phyloP scores from a whole-genome alignment of 1,140 invertebrate genomes.

The Drosophila subpulchrella region DNA sequence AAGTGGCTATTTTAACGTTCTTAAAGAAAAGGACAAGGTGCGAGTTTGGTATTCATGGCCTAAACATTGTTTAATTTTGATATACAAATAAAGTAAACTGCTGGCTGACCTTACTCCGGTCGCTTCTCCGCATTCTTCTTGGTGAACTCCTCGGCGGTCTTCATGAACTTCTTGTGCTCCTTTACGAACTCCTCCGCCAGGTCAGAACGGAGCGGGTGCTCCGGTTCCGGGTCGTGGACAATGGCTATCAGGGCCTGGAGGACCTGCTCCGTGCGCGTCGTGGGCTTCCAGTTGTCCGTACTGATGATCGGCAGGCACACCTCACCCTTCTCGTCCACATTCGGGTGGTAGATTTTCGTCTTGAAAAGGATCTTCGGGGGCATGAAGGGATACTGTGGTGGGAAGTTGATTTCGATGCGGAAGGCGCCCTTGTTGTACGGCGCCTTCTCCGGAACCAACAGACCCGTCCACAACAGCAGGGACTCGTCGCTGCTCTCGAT shows the following conservation, averaged over 20 bases:
- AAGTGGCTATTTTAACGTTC: no score
- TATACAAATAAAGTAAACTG: conserved; percentile 15
- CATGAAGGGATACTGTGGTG: conserved; percentile 99
- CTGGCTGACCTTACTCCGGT: conserved; percentile 88
- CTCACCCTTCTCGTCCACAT: conserved; percentile 99
- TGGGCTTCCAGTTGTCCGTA: conserved; percentile 99
- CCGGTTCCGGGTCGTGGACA: conserved; percentile 98
- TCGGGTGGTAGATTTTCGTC: conserved; percentile 99
- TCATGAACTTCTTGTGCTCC: conserved; percentile 98
- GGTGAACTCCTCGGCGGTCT: conserved; percentile 99
- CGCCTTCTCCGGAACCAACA: conserved; percentile 97
- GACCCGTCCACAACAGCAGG: conserved; percentile 95
- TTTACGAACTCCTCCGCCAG: conserved; percentile 98
- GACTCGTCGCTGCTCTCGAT: conserved; percentile 97
- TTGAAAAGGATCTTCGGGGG: conserved; percentile 99
- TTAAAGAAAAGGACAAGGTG: background rate
- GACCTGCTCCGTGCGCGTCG: conserved; percentile 99
- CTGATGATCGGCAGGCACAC: conserved; percentile 98
- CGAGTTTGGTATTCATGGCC: conserved; percentile 7
- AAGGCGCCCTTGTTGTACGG: conserved; percentile 99
- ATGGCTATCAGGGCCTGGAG: conserved; percentile 97
- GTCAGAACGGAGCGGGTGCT: conserved; percentile 98
- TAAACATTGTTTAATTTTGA: conserved; percentile 51
- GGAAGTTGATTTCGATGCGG: conserved; percentile 98
- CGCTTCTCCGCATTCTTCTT: conserved; percentile 99